Percentiles rank a stretch among this genome's conserved stretches.
phyloP scores from a whole-genome alignment of 2,113 vertebrate species.

The Leptobrachium ailaonicum region DNA sequence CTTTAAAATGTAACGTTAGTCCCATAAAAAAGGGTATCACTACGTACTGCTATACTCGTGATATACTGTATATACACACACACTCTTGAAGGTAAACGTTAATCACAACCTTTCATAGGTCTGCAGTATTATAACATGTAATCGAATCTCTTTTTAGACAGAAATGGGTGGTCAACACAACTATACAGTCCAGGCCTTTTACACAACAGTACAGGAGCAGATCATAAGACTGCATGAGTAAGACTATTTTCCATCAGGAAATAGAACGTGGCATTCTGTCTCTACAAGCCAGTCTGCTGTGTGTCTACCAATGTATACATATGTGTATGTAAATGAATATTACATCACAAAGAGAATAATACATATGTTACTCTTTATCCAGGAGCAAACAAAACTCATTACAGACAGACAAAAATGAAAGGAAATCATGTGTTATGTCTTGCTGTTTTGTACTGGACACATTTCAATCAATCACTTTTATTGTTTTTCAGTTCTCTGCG shows the following conservation, averaged over 20 bases:
- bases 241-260: background rate
- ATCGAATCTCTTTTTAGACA: background rate
- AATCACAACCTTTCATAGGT: too few relatives aligned
- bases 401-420: background rate
- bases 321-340: background rate
- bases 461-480: conserved; percentile 4
- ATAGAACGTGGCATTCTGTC: background rate
- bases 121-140: background rate
- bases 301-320: background rate
- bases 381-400: background rate
- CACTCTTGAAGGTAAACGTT: too few relatives aligned
- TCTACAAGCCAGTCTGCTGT: background rate
- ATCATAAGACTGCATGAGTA: background rate
- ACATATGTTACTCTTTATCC: background rate
- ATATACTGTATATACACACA: too few relatives aligned
- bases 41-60: too few relatives aligned
- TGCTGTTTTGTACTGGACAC: background rate
- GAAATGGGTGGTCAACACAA: background rate
- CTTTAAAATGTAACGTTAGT: too few relatives aligned
- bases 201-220: background rate
- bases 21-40: too few relatives aligned
- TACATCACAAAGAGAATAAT: background rate
- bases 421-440: background rate
- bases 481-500: background rate
- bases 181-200: background rate